phyloP scores from a whole-genome alignment of 2,797 vertebrate species.

The Oophaga sylvatica region DNA sequence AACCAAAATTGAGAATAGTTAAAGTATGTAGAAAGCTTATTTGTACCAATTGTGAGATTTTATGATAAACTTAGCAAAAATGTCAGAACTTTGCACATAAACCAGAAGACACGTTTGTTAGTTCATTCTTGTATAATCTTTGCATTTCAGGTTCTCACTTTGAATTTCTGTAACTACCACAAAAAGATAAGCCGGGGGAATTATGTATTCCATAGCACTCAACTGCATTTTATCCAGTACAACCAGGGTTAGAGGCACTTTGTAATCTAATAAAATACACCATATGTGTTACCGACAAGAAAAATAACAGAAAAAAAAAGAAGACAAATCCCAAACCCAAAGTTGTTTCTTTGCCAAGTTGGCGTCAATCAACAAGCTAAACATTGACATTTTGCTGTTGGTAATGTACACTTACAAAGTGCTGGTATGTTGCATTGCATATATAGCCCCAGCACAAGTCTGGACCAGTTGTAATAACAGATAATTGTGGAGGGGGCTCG shows the following conservation, averaged over 20 bases:
- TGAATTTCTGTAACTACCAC: background rate
- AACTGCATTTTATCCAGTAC: background rate
- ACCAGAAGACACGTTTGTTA: background rate
- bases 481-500: too few relatives aligned
- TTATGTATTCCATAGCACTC: background rate
- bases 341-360: background rate
- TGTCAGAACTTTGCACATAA: slow-evolving; percentile 3
- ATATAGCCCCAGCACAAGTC: background rate
- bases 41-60: background rate
- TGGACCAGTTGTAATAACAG: too few relatives aligned
- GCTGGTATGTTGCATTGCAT: background rate
- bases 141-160: slow-evolving; percentile 6
- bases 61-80: background rate
- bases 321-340: background rate
- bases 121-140: background rate
- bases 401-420: background rate
- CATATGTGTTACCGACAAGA: background rate
- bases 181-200: slow-evolving; percentile 10
- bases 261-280: slow-evolving; percentile 15
- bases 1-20: background rate
- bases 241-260: background rate
- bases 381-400: background rate
- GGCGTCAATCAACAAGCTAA: background rate
- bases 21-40: background rate
- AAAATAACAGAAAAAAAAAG: background rate